Conservation (phyloP, 2,888 invertebrate species). For the Celastrina argiolus region DNA sequence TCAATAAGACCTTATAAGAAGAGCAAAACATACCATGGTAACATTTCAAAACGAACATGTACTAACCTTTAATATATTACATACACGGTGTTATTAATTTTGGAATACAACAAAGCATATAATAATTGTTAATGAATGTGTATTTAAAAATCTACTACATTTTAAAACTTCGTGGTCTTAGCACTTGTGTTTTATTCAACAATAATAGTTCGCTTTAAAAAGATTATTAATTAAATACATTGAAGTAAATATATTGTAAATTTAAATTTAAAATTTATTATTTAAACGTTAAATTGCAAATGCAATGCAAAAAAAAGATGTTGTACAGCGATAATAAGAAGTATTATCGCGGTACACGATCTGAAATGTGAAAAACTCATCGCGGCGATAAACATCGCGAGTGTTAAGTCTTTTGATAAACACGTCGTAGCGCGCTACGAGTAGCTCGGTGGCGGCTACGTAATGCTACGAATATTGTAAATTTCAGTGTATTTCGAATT, state of each 20-base stretch:
- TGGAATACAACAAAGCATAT: not conserved
- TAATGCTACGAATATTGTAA: not conserved
- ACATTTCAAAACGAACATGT: not conserved
- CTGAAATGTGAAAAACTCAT: not conserved
- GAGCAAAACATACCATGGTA: conserved; percentile 13
- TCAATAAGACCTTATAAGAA: conserved; percentile 12
- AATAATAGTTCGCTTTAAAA: too few species aligned
- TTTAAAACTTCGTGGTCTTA: too few species aligned
- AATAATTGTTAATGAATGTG: too few species aligned
- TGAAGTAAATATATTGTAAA: too few species aligned
- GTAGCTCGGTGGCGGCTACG: not conserved
- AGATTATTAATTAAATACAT: too few species aligned
- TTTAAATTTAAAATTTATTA: too few species aligned
- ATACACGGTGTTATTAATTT: not conserved
- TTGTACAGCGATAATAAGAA: not conserved
- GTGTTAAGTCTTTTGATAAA: not conserved
- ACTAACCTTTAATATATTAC: not conserved
- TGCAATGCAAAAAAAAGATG: not conserved
- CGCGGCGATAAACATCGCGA: not conserved
- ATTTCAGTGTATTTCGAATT: not conserved
- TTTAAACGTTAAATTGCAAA: too few species aligned
- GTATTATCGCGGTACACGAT: too few species aligned
- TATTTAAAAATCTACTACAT: too few species aligned
- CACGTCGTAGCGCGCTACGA: not conserved
- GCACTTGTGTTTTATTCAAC: too few species aligned